Conservation (phyloP, 2,113 vertebrate genomes). For the Tychaedon coryphoeus region DNA sequence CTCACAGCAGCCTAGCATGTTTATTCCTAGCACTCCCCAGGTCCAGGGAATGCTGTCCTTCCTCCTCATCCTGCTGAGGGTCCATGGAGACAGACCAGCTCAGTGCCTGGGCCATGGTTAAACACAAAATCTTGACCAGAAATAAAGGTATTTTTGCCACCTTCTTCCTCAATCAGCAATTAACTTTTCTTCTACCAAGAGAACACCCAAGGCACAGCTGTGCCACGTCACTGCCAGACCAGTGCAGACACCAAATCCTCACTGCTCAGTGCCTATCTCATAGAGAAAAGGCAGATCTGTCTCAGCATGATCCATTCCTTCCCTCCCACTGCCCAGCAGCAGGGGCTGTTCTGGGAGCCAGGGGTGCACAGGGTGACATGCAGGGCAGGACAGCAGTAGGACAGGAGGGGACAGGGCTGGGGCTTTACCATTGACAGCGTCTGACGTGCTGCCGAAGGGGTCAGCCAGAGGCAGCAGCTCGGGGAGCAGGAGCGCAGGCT, state of each 20-base stretch:
- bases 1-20: fast-evolving
- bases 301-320: not conserved
- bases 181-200: not conserved
- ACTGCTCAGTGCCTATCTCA: not conserved
- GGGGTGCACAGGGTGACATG: not conserved
- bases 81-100: fast-evolving
- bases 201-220: not conserved
- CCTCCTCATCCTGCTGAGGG: not conserved
- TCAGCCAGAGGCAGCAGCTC: constrained; percentile 87
- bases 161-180: not conserved
- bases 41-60: not conserved
- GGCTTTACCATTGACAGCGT: constrained; percentile 78
- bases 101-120: not conserved
- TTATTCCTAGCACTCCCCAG: not conserved
- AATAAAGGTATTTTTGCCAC: not conserved
- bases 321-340: not conserved
- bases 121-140: not conserved
- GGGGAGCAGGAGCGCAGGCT: constrained; percentile 86
- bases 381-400: not conserved
- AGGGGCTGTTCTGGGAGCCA: not conserved
- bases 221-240: fast-evolving
- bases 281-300: fast-evolving
- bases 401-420: not conserved
- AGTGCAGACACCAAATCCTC: not conserved
- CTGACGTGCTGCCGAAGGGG: constrained; percentile 84